These are phyloP conservation scores for Campylorhamphus procurvoides DNA, from an alignment of 2,113 vertebrate genomes.

Conservation along the genomic window DNA sequence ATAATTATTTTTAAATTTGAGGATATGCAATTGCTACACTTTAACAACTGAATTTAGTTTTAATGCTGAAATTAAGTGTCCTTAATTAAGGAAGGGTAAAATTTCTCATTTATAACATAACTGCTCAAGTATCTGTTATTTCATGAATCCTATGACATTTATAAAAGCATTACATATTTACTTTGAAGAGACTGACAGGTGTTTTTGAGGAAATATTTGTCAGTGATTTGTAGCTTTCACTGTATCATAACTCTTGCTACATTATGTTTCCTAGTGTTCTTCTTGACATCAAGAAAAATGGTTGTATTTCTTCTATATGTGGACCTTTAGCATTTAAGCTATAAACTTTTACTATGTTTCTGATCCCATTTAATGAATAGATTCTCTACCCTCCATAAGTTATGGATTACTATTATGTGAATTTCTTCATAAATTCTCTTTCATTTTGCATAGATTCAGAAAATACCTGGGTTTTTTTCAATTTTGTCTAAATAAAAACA, in stretches of 20 bases:
- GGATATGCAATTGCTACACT: neutral
- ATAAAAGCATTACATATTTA: neutral
- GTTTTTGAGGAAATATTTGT: neutral
- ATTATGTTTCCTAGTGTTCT: conserved; percentile 15
- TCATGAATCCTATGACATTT: neutral
- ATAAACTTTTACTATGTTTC: conserved; percentile 32
- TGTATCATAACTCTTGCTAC: neutral
- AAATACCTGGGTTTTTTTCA: neutral
- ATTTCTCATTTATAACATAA: neutral
- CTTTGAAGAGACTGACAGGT: neutral
- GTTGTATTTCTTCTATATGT: conserved; percentile 16
- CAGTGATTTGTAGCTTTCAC: neutral
- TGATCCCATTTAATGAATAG: neutral
- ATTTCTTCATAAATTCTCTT: neutral
- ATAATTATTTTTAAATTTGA: neutral
- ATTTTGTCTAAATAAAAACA: conserved; percentile 1
- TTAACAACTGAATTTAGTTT: neutral
- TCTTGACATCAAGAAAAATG: conserved; percentile 33
- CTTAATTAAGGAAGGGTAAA: neutral
- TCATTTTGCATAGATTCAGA: neutral
- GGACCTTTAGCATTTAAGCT: neutral
- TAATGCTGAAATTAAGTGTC: neutral
- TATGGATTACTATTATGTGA: neutral
- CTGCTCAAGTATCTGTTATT: neutral
- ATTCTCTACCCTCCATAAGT: neutral